Conservation (phyloP, 53 echinoderm and acorn worm species). For the Henricia sp. region DNA sequence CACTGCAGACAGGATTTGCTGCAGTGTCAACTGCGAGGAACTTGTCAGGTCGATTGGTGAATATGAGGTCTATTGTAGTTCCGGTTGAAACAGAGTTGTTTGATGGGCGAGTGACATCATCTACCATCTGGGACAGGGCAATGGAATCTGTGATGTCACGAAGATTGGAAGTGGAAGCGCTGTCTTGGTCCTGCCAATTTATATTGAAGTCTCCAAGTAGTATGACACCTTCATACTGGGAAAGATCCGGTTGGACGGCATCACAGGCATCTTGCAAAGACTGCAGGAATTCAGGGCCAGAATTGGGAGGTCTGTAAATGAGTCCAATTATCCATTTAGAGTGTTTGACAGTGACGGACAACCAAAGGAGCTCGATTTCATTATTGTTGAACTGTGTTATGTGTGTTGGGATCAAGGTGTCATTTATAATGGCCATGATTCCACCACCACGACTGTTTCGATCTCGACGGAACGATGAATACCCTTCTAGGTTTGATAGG, state of each 20-base stretch:
- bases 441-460: constrained; percentile 32
- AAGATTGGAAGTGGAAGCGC: not conserved
- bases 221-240: constrained; percentile 37
- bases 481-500: not conserved
- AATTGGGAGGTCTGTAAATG: constrained; percentile 7
- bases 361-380: constrained; percentile 12
- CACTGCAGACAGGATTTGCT: constrained; percentile 17
- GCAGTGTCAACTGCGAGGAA: not conserved
- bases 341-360: not conserved
- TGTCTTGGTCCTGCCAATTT: constrained; percentile 15
- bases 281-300: not conserved
- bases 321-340: not conserved
- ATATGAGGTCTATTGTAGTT: constrained; percentile 53
- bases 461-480: constrained; percentile 10
- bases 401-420: not conserved
- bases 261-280: constrained; percentile 17
- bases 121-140: not conserved
- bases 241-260: not conserved
- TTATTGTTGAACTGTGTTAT: not conserved
- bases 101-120: not conserved
- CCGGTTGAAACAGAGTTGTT: not conserved
- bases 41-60: constrained; percentile 48
- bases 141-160: not conserved
- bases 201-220: constrained; percentile 26
- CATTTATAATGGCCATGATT: too few relatives aligned